These are phyloP conservation scores for Dimorphilus gyrociliatus DNA, from an alignment of 2,888 invertebrate species.

Conservation along the genomic window DNA sequence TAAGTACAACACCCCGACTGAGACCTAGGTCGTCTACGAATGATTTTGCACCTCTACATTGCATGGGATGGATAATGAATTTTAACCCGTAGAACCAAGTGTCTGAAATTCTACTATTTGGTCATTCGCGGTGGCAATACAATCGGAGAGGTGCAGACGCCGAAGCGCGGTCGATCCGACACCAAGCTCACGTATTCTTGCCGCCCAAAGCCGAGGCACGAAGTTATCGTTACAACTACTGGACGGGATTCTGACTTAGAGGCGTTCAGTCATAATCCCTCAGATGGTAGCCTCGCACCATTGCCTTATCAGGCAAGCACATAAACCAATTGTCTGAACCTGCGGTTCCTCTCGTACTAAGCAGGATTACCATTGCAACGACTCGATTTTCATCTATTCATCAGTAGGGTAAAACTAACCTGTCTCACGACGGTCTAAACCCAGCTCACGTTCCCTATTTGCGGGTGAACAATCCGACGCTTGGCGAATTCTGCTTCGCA, in stretches of 20 bases:
- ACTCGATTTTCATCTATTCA: too few relatives aligned
- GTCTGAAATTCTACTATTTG: slow-evolving; percentile 6
- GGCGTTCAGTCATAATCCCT: slow-evolving; percentile 45
- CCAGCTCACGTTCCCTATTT: slow-evolving; percentile 51
- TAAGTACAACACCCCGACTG: slow-evolving; percentile 48
- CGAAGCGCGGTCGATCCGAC: slow-evolving; percentile 6
- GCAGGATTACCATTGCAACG: slow-evolving; percentile 22
- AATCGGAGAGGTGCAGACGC: too few relatives aligned
- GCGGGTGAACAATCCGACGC: slow-evolving; percentile 56
- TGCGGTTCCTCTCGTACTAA: slow-evolving; percentile 40
- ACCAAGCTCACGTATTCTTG: slow-evolving; percentile 38
- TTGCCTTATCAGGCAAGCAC: slow-evolving; percentile 48
- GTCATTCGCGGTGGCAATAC: too few relatives aligned
- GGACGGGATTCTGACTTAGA: slow-evolving; percentile 46
- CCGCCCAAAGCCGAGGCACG: slow-evolving; percentile 19
- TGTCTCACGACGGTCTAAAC: slow-evolving; percentile 51
- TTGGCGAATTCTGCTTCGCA: slow-evolving; percentile 54
- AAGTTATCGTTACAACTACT: slow-evolving; percentile 31
- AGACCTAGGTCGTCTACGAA: slow-evolving; percentile 48
- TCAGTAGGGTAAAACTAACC: slow-evolving; percentile 49
- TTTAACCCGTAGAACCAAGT: slow-evolving; percentile 4
- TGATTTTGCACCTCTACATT: slow-evolving; percentile 45
- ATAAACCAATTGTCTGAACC: slow-evolving; percentile 48
- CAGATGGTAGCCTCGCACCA: slow-evolving; percentile 52
- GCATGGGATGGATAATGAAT: slow-evolving; percentile 23